Percentiles rank a stretch among this genome's conserved stretches.
Evolutionary conservation across 2,113 vertebrate genomes (phyloP).

Genomic region (Dromas ardeola): DNA sequence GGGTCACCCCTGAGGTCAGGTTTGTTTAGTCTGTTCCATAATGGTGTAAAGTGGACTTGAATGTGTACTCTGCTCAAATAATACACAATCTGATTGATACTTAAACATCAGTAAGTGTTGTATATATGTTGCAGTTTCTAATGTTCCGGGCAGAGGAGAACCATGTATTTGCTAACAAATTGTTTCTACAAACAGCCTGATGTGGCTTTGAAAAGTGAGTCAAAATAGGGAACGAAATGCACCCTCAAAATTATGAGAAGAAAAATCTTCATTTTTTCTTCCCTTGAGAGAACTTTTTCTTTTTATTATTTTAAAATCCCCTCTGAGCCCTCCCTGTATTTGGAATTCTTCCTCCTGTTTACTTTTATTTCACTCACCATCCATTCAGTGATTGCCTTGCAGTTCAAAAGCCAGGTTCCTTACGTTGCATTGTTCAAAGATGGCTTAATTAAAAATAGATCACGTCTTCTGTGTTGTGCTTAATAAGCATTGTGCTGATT

Average conservation of each 20-base stretch:
- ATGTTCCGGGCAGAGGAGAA: constrained; percentile 57
- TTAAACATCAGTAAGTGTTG: constrained; percentile 62
- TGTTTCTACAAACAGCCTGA: constrained; percentile 70
- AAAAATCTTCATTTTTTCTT: constrained; percentile 5
- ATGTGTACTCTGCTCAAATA: constrained; percentile 73
- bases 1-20: constrained; percentile 73
- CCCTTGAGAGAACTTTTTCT: not conserved
- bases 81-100: constrained; percentile 79
- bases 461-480: not conserved
- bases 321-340: not conserved
- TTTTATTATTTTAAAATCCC: not conserved
- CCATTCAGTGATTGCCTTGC: constrained; percentile 28
- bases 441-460: constrained; percentile 65
- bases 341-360: constrained; percentile 30
- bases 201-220: constrained; percentile 69
- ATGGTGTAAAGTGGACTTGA: constrained; percentile 77
- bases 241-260: not conserved
- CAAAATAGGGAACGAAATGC: constrained; percentile 39
- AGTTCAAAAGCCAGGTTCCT: constrained; percentile 44
- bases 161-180: constrained; percentile 78
- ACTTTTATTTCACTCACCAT: constrained; percentile 42
- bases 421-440: constrained; percentile 35
- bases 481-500: constrained; percentile 41
- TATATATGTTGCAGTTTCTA: constrained; percentile 71
- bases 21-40: constrained; percentile 86